phyloP scores from a whole-genome alignment of 2,797 vertebrate species.

The Myotis vivesi region DNA sequence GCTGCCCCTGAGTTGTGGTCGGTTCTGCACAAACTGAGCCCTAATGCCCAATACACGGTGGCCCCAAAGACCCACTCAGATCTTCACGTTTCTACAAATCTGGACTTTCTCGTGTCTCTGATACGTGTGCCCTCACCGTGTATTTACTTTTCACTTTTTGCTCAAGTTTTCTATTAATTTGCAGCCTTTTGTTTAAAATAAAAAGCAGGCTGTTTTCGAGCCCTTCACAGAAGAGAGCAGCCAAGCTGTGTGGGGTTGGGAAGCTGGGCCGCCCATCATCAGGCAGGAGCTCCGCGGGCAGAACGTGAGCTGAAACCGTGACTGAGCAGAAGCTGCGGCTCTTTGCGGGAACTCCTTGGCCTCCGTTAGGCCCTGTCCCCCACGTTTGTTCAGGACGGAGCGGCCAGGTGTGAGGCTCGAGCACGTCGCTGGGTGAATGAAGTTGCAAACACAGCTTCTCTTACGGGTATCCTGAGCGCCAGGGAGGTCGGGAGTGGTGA shows the following conservation, averaged over 20 bases:
- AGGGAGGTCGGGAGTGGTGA: background rate
- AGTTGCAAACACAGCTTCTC: background rate
- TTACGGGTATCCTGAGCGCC: fast-evolving
- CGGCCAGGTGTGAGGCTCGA: fast-evolving
- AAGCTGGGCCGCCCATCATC: fast-evolving
- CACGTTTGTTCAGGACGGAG: fast-evolving
- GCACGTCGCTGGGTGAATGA: background rate
- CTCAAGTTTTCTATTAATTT: background rate
- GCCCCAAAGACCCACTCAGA: too few species aligned
- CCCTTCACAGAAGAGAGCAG: fast-evolving
- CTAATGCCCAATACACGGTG: fast-evolving
- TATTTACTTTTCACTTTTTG: background rate
- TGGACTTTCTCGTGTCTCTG: background rate
- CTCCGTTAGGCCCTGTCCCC: background rate
- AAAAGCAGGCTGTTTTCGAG: background rate
- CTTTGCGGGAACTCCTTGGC: fast-evolving
- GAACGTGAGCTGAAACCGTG: fast-evolving
- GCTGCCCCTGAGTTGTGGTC: fast-evolving
- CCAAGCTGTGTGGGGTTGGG: background rate
- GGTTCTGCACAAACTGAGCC: background rate
- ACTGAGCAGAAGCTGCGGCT: fast-evolving
- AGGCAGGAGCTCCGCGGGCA: background rate
- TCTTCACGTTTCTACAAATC: fast-evolving
- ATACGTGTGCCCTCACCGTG: fast-evolving
- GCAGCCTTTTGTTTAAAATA: background rate